A percentile compares a stretch with the other conserved stretches of the same genome.
These are phyloP conservation scores for Carcina quercana DNA, from an alignment of 2,888 invertebrate genomes.

Conservation along the genomic window DNA sequence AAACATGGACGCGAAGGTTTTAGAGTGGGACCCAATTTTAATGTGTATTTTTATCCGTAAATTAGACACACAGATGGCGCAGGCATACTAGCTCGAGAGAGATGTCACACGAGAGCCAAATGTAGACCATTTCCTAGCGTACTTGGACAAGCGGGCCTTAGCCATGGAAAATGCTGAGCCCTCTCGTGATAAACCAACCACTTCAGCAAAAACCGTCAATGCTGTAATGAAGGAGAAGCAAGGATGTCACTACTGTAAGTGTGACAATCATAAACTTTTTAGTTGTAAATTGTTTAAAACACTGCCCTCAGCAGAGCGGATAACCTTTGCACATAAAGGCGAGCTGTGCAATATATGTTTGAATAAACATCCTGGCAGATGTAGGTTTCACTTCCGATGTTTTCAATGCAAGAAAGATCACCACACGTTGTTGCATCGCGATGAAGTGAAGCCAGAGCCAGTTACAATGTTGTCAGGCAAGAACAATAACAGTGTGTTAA, in stretches of 20 bases:
- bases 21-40: conserved; percentile 6
- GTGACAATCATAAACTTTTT: conserved; percentile 5
- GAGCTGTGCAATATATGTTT: conserved; percentile 5
- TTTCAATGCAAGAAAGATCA: conserved; percentile 4
- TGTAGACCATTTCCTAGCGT: background rate
- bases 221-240: background rate
- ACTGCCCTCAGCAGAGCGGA: too few species aligned
- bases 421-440: conserved; percentile 9
- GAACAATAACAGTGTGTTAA: conserved; percentile 3
- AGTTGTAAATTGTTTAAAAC: too few species aligned
- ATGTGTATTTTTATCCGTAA: conserved; percentile 7
- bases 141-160: conserved; percentile 4
- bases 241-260: conserved; percentile 8
- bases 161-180: conserved; percentile 5
- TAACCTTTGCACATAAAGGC: too few species aligned
- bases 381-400: conserved; percentile 6
- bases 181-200: background rate
- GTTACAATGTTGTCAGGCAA: conserved; percentile 3
- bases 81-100: conserved; percentile 6
- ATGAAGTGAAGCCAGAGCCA: conserved; percentile 4
- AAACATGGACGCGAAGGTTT: conserved; percentile 1
- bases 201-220: background rate
- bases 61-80: conserved; percentile 4
- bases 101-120: background rate
- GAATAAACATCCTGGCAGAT: conserved; percentile 7